phyloP scores from a whole-genome alignment of 2,113 vertebrate genomes.

The Petroica traversi region DNA sequence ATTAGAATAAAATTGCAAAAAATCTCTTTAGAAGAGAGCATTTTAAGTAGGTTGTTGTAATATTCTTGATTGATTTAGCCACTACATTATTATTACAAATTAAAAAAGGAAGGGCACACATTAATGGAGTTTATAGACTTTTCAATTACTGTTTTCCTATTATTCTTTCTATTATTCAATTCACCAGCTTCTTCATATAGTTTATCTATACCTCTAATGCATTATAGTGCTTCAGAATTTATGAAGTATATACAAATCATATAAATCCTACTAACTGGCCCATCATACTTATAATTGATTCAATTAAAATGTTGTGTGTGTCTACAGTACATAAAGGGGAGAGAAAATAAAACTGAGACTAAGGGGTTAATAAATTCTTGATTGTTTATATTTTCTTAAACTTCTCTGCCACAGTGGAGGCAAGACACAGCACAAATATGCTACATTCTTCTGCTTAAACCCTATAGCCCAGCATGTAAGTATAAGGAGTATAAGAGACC shows the following conservation, averaged over 20 bases:
- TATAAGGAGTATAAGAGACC: background rate
- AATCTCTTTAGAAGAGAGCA: background rate
- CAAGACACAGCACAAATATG: background rate
- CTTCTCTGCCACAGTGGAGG: conserved; percentile 7
- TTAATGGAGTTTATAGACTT: conserved; percentile 72
- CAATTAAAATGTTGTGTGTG: conserved; percentile 55
- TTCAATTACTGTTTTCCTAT: conserved; percentile 71
- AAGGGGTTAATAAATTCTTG: conserved; percentile 62
- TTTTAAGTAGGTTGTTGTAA: conserved; percentile 27
- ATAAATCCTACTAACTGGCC: conserved; percentile 71
- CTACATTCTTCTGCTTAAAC: background rate
- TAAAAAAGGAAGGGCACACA: conserved; percentile 62
- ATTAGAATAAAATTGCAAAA: conserved; percentile 10
- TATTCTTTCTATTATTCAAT: conserved; percentile 68
- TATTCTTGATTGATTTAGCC: conserved; percentile 59
- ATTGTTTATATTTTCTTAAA: conserved; percentile 63
- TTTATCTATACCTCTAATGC: conserved; percentile 45
- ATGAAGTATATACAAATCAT: conserved; percentile 65
- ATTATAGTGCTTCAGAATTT: conserved; percentile 59
- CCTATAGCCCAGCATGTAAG: background rate
- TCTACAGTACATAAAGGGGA: conserved; percentile 52
- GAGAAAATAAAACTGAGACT: conserved; percentile 30
- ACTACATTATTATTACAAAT: conserved; percentile 72
- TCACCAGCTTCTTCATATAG: conserved; percentile 58
- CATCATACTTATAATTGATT: conserved; percentile 57